Evolutionary conservation across 2,888 invertebrate genomes (phyloP), one percentile per base, ranked within the genome.

Genomic region (Cryptus viduatorius): DNA sequence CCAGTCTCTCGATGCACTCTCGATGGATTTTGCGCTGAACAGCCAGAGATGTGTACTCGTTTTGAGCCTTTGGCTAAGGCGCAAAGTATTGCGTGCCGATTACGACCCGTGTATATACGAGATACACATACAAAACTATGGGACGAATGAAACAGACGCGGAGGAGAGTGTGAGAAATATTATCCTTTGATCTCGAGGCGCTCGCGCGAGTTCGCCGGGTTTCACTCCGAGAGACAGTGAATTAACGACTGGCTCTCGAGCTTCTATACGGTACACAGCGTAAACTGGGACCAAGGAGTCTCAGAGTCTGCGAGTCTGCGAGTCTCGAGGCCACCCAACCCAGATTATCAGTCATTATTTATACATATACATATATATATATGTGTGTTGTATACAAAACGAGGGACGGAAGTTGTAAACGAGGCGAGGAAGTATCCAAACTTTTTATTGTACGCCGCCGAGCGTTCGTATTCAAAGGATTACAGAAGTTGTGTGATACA

Each of bases 131-230:
- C 69, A 53, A 42, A 50, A 31, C 48, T 46, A 31, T 37, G 61
- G 50, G 46, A 68, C 5, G 68, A 65, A 78, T 44, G 37, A 29
- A 83, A 77, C 69, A 46, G 84, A 81, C 53, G 29, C 1, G 59
- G 68, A 31, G 81, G 88, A 85, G 90, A 86, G 89, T 90, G 90
- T 89, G 90, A 91, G 91, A 92, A 92, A 90, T 92, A 92, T 92
- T 92, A 92, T 92, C 91, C 91, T 92, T 91, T 91, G 90, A 92
- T 92, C 92, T 91, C 83, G 88, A 86, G 86, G 89, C 84, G 81
- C 75, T 72, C 65, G 48, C 76, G 53, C 31, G 61, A 69, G 82
- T 78, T 82, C 82, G 64, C 75, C 89, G 88, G 87, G 90, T 91
- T 91, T 91, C 90, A 90, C 89, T 90, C 88, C 79, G 75, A 82